Base-by-base conservation (phyloP, 2,888 invertebrate species). In the Cephus sareptanus region DNA sequence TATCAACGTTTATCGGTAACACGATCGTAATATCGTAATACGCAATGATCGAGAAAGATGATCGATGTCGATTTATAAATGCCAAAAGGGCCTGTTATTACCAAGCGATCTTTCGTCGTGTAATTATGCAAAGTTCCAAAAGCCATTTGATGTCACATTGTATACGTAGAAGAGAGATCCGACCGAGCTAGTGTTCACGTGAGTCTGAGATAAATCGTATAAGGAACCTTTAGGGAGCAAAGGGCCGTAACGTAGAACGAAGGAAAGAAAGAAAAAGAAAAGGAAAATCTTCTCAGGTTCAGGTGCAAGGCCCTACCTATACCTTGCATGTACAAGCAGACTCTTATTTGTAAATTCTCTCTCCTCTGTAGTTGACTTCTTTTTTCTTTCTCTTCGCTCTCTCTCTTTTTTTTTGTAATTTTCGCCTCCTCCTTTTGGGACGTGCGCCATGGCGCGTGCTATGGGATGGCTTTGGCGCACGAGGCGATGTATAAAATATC, bases 401-500 rank as follows among this genome's bases (percentile, higher is more conserved):
- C 11, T 12, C 34, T 13, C 11, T 12, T 56, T 37, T 35, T 35
- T 34, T 11, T 75, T 78, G 37, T 71, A 23, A 75, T 31, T 74
- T 74, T 74, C 35, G 74, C 13, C 34, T 34, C 34, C 74, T 35
- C 30, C 30, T 74, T 74, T 74, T 74, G 74, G 34, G 35, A 34
- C 74, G 35, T 34, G 37, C 37, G 74, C 74, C 34, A 30, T 31
- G 76, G 76, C 78, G 78, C 78, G 74, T 74, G 78, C 76, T 73
- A 70, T 35, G 68, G 77, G 80, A 83, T 83, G 80, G 75, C 77
- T 80, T 77, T 56, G 74, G 37, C 69, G 34, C 75, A 75, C 77
- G 69, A 79, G 75, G 75, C 79, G 79, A 79, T 77, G 79, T 78
- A 79, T 79, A 79, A 79, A 76, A 75, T 68, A 73, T 77, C 76